Conservation (phyloP, 2,797 vertebrate species). For the Lacerta viridis region DNA sequence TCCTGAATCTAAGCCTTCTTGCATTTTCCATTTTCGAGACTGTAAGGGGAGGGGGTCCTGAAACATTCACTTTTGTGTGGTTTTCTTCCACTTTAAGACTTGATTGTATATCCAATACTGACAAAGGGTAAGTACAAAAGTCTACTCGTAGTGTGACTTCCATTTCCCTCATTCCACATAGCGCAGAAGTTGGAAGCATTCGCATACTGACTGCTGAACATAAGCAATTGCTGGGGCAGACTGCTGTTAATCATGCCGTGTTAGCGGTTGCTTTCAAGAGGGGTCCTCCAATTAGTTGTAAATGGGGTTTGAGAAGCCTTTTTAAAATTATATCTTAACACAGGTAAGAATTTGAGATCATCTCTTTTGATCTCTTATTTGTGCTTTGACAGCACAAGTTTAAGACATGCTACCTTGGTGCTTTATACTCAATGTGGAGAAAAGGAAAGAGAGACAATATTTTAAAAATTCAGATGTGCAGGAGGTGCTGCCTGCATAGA, state of each 20-base stretch:
- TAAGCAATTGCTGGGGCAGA: background rate
- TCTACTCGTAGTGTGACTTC: background rate
- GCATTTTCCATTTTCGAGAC: too few relatives aligned
- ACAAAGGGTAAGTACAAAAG: too few relatives aligned
- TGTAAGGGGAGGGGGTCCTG: too few relatives aligned
- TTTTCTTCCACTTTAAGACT: too few relatives aligned
- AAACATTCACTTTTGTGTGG: too few relatives aligned
- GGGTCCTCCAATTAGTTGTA: background rate
- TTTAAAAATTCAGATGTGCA: conserved; percentile 25
- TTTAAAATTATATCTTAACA: background rate
- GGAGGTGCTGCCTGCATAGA: conserved; percentile 31
- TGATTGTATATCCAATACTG: too few relatives aligned
- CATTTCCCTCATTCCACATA: background rate
- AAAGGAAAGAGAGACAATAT: conserved; percentile 17
- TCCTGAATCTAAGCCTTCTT: too few relatives aligned
- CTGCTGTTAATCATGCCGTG: background rate
- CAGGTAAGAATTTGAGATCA: background rate
- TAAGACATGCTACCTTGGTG: background rate
- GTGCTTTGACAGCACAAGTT: conserved; percentile 8
- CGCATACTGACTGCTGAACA: background rate
- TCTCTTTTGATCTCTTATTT: background rate
- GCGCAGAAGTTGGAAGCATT: background rate
- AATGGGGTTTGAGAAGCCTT: background rate
- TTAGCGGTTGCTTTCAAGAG: background rate
- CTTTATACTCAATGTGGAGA: conserved; percentile 26